phyloP scores from a whole-genome alignment of 2,888 invertebrate genomes.

The Mythimna vitellina region DNA sequence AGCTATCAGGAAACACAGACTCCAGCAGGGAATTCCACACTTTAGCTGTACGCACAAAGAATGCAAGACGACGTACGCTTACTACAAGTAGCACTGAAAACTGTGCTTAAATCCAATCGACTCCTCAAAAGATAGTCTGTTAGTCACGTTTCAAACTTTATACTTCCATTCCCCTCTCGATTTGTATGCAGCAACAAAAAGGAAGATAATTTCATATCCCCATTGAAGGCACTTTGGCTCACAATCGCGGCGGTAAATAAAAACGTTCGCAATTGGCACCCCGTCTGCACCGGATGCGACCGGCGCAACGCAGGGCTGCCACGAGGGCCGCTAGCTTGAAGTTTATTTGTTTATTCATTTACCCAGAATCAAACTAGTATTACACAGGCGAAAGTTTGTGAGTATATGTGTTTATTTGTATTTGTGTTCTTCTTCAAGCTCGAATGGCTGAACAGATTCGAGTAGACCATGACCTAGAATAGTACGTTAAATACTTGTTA shows the following conservation, averaged over 20 bases:
- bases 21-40: no score
- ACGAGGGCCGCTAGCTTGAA: not conserved
- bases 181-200: constrained; percentile 54
- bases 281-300: constrained; percentile 67
- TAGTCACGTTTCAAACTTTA: constrained; percentile 14
- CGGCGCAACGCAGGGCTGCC: constrained; percentile 44
- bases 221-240: constrained; percentile 65
- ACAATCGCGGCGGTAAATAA: constrained; percentile 63
- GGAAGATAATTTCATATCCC: constrained; percentile 62
- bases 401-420: no score
- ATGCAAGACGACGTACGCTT: no score
- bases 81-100: not conserved
- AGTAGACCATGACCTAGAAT: no score
- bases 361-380: no score
- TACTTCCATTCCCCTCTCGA: not conserved
- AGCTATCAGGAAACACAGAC: no score
- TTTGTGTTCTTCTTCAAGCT: no score
- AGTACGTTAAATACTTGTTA: no score
- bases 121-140: not conserved
- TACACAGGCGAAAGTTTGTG: no score
- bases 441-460: no score
- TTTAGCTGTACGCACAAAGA: no score
- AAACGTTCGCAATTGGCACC: constrained; percentile 68
- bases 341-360: no score
- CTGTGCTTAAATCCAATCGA: not conserved